Base-by-base conservation (phyloP, 2,113 vertebrate genomes). In the Sclerurus mexicanus region DNA sequence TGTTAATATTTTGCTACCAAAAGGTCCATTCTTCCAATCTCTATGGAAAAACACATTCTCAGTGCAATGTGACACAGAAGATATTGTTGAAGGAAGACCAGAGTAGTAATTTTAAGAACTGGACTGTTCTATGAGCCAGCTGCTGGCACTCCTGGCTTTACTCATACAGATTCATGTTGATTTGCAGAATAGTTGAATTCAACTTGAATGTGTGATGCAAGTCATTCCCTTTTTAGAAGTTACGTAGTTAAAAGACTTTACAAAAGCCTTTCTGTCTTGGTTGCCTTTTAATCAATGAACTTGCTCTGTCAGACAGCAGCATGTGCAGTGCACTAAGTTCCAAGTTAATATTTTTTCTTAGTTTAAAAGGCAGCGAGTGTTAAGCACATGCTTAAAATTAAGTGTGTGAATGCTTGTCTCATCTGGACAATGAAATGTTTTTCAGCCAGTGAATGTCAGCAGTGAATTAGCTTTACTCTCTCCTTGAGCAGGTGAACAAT, bases 381-480 rank as follows among this genome's bases (percentile, higher is more conserved):
- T 85, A 95, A 82, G 58, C 35, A 72, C n/a, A 28, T 91, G 56
- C 89, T 89, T 92, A 91, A 89, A 73, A 60, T 85, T 42, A 83
- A 80, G 35, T 14, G 16, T 53, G 16, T 50, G 71, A 89, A 80
- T 44, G 78, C 33, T 80, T 95, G 89, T 77, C 44, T 79, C 30
- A 5, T 77, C 76, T 87, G 81, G 79, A 78, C 74, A 79, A 56
- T 72, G 71, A 83, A 79, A 52, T 76, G n/a, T 83, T 46, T 87
- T 94, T 83, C 87, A 87, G 67, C 19, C 0, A 0, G 13, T 62
- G 66, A 79, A 62, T 79, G 81, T 68, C 77, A 50, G 35, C 52
- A 69, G 19, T 58, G 46, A 89, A 69, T 82, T 82, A 82, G n/a
- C 19, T 85, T 89, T 89, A 8, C 23, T 75, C 9, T 76, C 27